phyloP scores from a whole-genome alignment of 2,797 vertebrate species.

The Myotis daubentonii region DNA sequence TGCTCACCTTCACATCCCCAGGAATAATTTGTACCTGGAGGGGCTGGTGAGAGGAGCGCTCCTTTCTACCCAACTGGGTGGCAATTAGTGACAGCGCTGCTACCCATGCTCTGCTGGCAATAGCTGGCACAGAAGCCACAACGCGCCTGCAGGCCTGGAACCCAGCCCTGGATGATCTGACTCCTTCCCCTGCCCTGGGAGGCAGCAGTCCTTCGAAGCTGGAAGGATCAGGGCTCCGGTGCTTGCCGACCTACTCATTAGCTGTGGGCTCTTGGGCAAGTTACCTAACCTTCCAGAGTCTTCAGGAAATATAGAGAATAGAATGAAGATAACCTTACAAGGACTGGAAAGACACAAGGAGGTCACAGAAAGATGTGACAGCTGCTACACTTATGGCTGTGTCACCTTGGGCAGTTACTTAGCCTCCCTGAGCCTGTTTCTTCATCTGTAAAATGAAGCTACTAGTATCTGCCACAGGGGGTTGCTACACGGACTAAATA shows the following conservation, averaged over 20 bases:
- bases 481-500: neutral
- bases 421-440: neutral
- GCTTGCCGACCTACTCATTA: neutral
- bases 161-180: neutral
- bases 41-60: neutral
- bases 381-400: neutral
- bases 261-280: neutral
- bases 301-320: neutral
- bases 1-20: slow-evolving; percentile 68
- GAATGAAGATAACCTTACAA: neutral
- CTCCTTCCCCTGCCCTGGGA: neutral
- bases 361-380: neutral
- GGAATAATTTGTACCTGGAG: slow-evolving; percentile 72
- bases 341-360: neutral
- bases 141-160: neutral
- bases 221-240: neutral
- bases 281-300: neutral
- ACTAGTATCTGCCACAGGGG: neutral
- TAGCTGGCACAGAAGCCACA: neutral
- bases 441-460: neutral
- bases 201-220: neutral
- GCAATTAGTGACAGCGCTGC: slow-evolving; percentile 28
- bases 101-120: neutral
- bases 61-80: slow-evolving; percentile 48
- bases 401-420: neutral